Conservation (phyloP, 2,797 vertebrate species). For the Hydrophis major region DNA sequence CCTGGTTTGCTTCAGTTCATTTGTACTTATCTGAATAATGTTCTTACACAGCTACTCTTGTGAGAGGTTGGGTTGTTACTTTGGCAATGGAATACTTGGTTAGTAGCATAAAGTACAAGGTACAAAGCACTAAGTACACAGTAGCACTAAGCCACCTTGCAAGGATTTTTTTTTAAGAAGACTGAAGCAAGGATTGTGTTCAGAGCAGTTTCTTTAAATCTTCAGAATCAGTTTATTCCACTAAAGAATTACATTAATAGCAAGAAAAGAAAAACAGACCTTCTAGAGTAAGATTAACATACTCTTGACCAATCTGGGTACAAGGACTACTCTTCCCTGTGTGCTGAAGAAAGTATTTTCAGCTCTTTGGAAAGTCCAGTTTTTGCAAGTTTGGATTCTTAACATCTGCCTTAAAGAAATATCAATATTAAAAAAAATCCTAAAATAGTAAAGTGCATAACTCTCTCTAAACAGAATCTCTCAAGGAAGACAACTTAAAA, state of each 20-base stretch:
- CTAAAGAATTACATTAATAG: constrained; percentile 4
- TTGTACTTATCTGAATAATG: background rate
- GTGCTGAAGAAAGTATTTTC: background rate
- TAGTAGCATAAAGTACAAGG: background rate
- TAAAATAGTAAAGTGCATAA: background rate
- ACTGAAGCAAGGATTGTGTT: constrained; percentile 5
- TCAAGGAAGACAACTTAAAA: background rate
- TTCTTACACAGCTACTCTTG: background rate
- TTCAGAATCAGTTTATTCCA: constrained; percentile 29
- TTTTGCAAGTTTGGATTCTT: background rate
- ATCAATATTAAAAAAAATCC: background rate
- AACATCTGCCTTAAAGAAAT: background rate
- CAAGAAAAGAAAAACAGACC: background rate
- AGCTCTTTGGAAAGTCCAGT: background rate
- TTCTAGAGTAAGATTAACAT: constrained; percentile 19
- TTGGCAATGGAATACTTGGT: background rate
- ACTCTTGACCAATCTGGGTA: background rate
- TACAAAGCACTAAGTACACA: background rate
- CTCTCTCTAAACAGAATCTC: background rate
- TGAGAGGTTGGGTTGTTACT: background rate
- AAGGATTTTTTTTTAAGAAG: background rate
- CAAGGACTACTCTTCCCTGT: constrained; percentile 17
- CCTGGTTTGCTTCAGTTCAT: background rate
- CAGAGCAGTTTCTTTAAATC: background rate
- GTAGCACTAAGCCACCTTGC: constrained; percentile 13